Percentiles rank a stretch among this genome's conserved stretches.
These are phyloP conservation scores for Corythaixoides concolor DNA, from an alignment of 2,113 vertebrate species.

Conservation along the genomic window DNA sequence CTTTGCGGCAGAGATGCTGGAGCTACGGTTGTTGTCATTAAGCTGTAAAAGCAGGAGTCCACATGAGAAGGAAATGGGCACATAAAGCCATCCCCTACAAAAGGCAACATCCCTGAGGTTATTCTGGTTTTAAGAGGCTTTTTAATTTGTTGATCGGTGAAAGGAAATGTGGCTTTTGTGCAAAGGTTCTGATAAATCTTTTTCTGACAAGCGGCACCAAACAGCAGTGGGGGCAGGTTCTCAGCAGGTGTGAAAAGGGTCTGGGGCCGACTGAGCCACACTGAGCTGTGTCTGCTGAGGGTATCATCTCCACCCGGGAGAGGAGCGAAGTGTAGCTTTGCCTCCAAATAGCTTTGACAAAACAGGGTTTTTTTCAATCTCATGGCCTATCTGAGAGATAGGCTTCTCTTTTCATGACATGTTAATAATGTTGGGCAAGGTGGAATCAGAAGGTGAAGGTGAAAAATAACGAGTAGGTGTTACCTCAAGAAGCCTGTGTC, in stretches of 20 bases:
- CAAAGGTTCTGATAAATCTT: neutral
- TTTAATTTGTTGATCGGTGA: neutral
- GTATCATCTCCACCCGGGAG: neutral
- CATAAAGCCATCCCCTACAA: neutral
- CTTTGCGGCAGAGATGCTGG: neutral
- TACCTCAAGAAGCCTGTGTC: neutral
- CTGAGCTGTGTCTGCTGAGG: neutral
- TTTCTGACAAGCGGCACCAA: neutral
- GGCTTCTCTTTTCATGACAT: neutral
- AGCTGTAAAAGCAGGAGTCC: conserved; percentile 4
- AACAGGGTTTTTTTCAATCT: neutral
- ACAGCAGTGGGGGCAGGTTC: fast-evolving
- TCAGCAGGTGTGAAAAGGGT: neutral
- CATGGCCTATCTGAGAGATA: neutral
- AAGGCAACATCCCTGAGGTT: neutral
- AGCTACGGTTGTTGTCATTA: neutral
- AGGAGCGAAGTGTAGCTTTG: fast-evolving
- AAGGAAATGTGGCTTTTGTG: neutral
- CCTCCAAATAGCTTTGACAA: neutral
- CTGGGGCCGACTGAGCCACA: neutral
- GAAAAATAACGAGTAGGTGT: neutral
- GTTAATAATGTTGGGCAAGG: neutral
- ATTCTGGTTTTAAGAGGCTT: conserved; percentile 10
- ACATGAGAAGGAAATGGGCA: neutral
- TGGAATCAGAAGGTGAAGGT: neutral